Conservation (phyloP, 2,797 vertebrate genomes). For the Scolopax bukidnonensis region DNA sequence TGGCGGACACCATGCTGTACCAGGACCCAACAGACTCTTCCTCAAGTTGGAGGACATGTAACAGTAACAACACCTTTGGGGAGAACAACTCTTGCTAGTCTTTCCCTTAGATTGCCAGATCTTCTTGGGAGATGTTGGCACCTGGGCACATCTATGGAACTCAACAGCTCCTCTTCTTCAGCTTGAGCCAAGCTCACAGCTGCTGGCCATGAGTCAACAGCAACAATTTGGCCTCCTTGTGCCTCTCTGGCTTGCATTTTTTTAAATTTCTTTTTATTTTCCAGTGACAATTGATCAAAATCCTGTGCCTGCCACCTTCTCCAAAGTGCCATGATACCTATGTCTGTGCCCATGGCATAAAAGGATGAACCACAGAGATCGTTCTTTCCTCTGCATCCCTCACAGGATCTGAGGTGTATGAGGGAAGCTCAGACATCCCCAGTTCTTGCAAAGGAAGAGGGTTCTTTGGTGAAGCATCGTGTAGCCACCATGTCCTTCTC, state of each 20-base stretch:
- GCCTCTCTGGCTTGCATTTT: neutral
- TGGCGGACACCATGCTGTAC: neutral
- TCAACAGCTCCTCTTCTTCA: neutral
- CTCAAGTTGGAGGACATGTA: neutral
- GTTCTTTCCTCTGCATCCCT: neutral
- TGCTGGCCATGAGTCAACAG: neutral
- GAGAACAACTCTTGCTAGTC: neutral
- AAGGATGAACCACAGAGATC: neutral
- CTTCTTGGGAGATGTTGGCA: neutral
- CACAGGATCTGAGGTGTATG: rapidly evolving
- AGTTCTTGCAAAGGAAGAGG: neutral
- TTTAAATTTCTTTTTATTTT: neutral
- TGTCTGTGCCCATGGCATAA: neutral
- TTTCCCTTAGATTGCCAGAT: neutral
- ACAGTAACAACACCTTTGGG: rapidly evolving
- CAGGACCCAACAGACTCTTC: neutral
- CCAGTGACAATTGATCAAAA: neutral
- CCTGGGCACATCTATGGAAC: neutral
- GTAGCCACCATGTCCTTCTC: neutral
- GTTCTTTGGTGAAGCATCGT: neutral
- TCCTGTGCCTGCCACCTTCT: neutral
- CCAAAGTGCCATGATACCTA: neutral
- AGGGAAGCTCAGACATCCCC: neutral
- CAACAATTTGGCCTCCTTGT: neutral
- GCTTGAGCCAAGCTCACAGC: neutral